These are phyloP conservation scores for Oegoconia quadripuncta DNA, from an alignment of 2,888 invertebrate species.

Conservation along the genomic window DNA sequence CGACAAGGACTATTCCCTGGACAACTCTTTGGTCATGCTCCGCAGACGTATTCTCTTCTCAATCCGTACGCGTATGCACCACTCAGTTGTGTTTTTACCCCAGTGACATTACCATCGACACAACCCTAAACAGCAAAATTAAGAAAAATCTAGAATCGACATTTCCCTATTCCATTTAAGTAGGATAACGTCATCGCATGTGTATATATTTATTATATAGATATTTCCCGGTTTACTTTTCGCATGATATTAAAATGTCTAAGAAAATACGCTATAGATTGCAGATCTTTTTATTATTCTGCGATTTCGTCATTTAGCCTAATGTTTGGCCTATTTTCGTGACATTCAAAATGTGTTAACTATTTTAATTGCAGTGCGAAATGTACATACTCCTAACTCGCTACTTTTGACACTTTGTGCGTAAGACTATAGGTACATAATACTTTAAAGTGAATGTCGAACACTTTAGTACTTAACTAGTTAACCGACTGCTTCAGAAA, in stretches of 20 bases:
- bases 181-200: no score
- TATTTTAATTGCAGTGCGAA: conserved; percentile 53
- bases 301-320: conserved; percentile 22
- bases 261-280: no score
- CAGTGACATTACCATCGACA: conserved; percentile 69
- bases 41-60: conserved; percentile 81
- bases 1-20: conserved; percentile 88
- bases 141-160: no score
- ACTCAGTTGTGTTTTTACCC: conserved; percentile 79
- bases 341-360: conserved; percentile 38
- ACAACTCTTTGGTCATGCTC: conserved; percentile 81
- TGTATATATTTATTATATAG: no score
- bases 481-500: no score
- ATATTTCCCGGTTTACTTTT: neutral
- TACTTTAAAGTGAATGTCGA: conserved; percentile 9
- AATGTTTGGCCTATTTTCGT: conserved; percentile 25
- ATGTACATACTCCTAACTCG: conserved; percentile 48
- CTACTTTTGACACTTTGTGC: conserved; percentile 47
- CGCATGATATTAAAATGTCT: no score
- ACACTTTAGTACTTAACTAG: conserved; percentile 27
- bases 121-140: conserved; percentile 35
- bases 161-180: no score
- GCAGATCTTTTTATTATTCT: conserved; percentile 6
- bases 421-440: conserved; percentile 28
- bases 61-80: conserved; percentile 82